Base-by-base conservation (phyloP, 64 coral and sea anemone species). In the Pachyseris speciosa region DNA sequence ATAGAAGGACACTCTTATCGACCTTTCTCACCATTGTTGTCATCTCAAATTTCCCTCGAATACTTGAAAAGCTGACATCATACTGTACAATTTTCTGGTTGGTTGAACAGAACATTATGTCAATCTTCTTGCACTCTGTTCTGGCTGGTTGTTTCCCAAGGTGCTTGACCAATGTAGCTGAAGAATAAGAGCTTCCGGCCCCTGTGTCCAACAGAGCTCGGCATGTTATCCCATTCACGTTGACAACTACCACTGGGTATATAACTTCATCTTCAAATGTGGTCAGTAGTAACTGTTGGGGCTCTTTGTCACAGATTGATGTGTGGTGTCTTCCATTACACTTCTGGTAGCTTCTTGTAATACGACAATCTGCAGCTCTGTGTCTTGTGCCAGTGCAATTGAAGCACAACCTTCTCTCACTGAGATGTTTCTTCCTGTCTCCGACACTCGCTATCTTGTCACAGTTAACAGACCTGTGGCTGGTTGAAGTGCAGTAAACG, bases 61-160 rank as follows among this genome's bases (percentile, higher is more conserved):
- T 16, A 48, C 70, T 71, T 22, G 64, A 20, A 28, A 93, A 33
- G 1, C 57, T 78, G 27, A 79, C 40, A 5, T 70, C 36, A 67
- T 87, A 87, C 5, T 48, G 33, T 5, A 64, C 34, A 30, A 93
- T 59, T 4, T 26, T 65, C 38, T 93, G 60, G 27, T 26, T 86
- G 1, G 69, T 93, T 2, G 73, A 93, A 22, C 48, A 68, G 48
- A 93, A 28, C 91, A 93, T 93, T 74, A 93, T 93, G 15, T 93
- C 83, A 31, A 93, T 87, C 30, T 17, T 24, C 25, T 87, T 87
- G 9, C 73, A 32, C 72, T 80, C 91, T 0, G 22, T 72, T 9
- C 41, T 64, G 2, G 58, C 2, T 7, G 84, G 84, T 12, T 51
- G 53, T 12, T 87, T 87, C 4, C 33, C 20, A 37, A 93, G 83